Base-by-base conservation (phyloP, 2,797 vertebrate species). In the Crocidura indochinensis region DNA sequence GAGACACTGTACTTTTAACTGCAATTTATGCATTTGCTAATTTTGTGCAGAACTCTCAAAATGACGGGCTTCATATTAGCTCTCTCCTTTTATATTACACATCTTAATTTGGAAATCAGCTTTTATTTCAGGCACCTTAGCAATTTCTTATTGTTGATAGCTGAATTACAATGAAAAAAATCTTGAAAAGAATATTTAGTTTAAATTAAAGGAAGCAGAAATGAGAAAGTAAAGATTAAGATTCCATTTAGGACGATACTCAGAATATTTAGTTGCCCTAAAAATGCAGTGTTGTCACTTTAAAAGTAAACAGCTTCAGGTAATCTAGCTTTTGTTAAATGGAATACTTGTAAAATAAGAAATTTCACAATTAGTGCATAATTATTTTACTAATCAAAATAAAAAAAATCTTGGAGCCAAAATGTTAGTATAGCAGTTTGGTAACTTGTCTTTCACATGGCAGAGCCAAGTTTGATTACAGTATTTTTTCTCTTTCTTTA, bases 131-230 rank as follows among this genome's bases (percentile, higher is more conserved):
- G 94, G 76, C 96, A 76, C 90, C 79, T 91, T 91, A 88, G 93
- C 94, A 90, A 96, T 96, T 95, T 94, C 89, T 95, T 88, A 94
- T 93, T 96, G 91, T 96, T 93, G 84, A 92, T 95, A 96, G 83
- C 78, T 95, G 85, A 95, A 88, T 94, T 88, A 88, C 73, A 93
- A 88, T 91, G 77, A 95, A 91, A 88, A 56, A 93, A 93, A 77
- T 75, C 73, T 92, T 86, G 60, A 87, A 95, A 94, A 93, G 91
- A 95, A 95, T 93, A 93, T 84, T 95, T 95, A 92, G 79, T 82
- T 93, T 92, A 94, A 95, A 88, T 86, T 90, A 78, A 82, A 60
- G 71, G 76, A 47, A 86, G 79, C 88, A 83, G 81, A 87, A 91
- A 84, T 84, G 17, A 82, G n/a, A 72, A 94, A 90, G 49, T 73